Conservation (phyloP, 1,140 invertebrate species). For the Andricus grossulariae region DNA sequence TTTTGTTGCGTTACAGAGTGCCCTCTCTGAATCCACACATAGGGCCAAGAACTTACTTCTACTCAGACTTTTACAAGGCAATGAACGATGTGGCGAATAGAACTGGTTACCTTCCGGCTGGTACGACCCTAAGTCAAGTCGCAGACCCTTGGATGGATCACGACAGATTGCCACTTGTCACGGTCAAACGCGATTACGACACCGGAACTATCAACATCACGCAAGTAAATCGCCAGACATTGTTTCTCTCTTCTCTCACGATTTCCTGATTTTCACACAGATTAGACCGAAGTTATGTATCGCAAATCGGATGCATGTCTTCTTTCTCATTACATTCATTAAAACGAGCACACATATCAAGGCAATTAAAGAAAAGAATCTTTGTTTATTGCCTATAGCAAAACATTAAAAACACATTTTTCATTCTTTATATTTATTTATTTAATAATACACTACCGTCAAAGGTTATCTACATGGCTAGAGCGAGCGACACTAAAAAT, state of each 20-base stretch:
- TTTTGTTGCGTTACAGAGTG: background rate
- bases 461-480: too few relatives aligned
- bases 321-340: background rate
- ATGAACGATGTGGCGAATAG: conserved; percentile 81
- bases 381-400: conserved; percentile 62
- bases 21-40: background rate
- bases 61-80: conserved; percentile 87
- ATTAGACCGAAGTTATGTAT: conserved; percentile 15
- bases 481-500: too few relatives aligned
- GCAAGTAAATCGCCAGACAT: conserved; percentile 77
- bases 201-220: conserved; percentile 79
- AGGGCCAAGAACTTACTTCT: conserved; percentile 84
- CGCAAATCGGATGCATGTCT: conserved; percentile 12
- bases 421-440: too few relatives aligned
- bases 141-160: conserved; percentile 89
- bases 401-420: too few relatives aligned
- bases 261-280: conserved; percentile 31
- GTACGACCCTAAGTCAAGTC: conserved; percentile 81
- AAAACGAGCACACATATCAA: background rate
- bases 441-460: too few relatives aligned
- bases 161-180: conserved; percentile 87
- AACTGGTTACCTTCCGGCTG: conserved; percentile 77
- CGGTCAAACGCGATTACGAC: conserved; percentile 82
- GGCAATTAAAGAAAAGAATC: conserved; percentile 72
- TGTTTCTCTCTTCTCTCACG: conserved; percentile 37